Evolutionary conservation across 2,113 vertebrate genomes (phyloP).

Genomic region (Climacteris rufus): DNA sequence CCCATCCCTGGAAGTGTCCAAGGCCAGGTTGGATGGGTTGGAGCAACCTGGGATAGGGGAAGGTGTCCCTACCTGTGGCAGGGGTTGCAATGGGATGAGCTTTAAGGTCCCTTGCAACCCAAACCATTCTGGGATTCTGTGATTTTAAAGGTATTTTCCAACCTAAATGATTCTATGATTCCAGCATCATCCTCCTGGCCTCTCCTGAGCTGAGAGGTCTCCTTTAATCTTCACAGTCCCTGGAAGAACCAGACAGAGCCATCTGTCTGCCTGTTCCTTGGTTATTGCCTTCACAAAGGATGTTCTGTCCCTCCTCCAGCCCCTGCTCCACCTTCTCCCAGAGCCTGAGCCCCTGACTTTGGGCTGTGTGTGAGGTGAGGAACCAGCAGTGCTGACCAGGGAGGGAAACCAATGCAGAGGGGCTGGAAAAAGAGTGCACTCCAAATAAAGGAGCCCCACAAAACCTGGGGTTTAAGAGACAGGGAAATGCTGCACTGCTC

Average conservation of each 20-base stretch:
- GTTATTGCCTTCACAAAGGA: not conserved
- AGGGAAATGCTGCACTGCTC: not conserved
- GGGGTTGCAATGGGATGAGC: not conserved
- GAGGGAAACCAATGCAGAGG: not conserved
- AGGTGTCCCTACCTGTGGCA: not conserved
- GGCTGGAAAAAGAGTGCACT: not conserved
- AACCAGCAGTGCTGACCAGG: not conserved
- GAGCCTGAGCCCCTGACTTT: not conserved
- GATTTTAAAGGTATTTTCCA: not conserved
- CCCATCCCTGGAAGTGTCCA: not conserved
- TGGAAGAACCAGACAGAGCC: not conserved
- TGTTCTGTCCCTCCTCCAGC: not conserved
- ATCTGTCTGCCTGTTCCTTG: not conserved
- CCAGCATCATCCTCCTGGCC: fast-evolving
- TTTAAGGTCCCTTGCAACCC: not conserved
- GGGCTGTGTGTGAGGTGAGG: not conserved
- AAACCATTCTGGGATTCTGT: not conserved
- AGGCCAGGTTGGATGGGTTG: not conserved
- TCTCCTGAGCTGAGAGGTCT: not conserved
- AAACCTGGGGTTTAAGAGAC: not conserved
- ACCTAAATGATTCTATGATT: not conserved
- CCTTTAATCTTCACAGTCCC: not conserved
- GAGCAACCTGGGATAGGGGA: fast-evolving
- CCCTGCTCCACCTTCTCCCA: not conserved
- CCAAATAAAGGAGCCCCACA: not conserved